Conservation (phyloP, 2,888 invertebrate species). For the Drosophila tanythrix region DNA sequence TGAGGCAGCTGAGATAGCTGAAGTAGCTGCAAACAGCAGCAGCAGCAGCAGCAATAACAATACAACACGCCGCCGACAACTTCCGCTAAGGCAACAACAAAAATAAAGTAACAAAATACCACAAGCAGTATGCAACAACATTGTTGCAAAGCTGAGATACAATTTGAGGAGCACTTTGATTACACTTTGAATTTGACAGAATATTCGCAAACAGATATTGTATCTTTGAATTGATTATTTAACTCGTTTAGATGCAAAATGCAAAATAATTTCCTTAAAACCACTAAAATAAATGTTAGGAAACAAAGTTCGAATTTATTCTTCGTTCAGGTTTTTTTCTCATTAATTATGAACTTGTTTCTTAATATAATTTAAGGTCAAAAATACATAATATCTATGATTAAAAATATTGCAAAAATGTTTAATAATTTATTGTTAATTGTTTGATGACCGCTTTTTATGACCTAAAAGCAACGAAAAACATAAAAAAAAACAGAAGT, state of each 20-base stretch:
- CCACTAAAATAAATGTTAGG: not conserved
- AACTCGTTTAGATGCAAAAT: not conserved
- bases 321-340: not conserved
- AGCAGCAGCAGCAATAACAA: slow-evolving; percentile 33
- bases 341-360: not conserved
- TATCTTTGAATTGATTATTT: not conserved
- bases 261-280: not conserved
- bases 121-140: slow-evolving; percentile 51
- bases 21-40: slow-evolving; percentile 30
- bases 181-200: not conserved
- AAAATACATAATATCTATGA: not conserved
- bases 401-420: not conserved
- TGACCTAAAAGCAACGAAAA: not conserved
- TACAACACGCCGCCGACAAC: slow-evolving; percentile 64
- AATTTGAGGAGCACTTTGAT: no score
- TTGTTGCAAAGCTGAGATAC: slow-evolving; percentile 69
- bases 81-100: slow-evolving; percentile 62
- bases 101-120: slow-evolving; percentile 16
- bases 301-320: not conserved
- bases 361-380: not conserved
- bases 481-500: not conserved
- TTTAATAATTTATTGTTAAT: not conserved
- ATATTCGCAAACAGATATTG: not conserved
- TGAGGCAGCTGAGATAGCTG: slow-evolving; percentile 31
- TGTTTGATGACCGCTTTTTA: not conserved